Evolutionary conservation across 2,797 vertebrate genomes (phyloP).

Genomic region (Phylloscopus collybita): DNA sequence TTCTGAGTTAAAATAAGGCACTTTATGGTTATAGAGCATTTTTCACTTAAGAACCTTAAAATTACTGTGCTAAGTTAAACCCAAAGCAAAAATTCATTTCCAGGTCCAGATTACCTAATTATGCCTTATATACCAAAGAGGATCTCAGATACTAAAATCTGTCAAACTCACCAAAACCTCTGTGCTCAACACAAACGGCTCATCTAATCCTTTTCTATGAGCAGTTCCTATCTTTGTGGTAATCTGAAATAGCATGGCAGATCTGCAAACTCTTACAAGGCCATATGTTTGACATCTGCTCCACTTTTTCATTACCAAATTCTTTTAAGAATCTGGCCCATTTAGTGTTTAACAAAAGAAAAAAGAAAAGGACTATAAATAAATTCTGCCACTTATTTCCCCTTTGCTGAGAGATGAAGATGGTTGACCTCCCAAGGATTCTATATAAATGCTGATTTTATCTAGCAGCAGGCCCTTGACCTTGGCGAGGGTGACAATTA

Average conservation of each 20-base stretch:
- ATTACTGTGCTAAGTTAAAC: background rate
- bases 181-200: background rate
- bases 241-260: background rate
- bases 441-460: constrained; percentile 63
- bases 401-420: constrained; percentile 61
- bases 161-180: background rate
- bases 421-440: constrained; percentile 41
- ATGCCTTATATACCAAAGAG: background rate
- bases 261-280: background rate
- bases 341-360: constrained; percentile 31
- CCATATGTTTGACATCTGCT: background rate
- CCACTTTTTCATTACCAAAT: constrained; percentile 46
- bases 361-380: constrained; percentile 28
- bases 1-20: background rate
- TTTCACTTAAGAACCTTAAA: background rate
- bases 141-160: background rate
- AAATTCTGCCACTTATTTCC: constrained; percentile 49
- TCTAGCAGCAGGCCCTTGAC: constrained; percentile 42
- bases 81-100: background rate
- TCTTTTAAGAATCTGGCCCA: constrained; percentile 44
- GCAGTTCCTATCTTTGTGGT: background rate
- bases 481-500: constrained; percentile 62
- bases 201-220: background rate
- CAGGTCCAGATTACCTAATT: background rate
- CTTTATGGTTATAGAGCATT: background rate